A percentile compares a stretch with the other conserved stretches of the same genome.
These are phyloP conservation scores for Mystacides longicornis DNA, from an alignment of 2,888 invertebrate species.

Conservation along the genomic window DNA sequence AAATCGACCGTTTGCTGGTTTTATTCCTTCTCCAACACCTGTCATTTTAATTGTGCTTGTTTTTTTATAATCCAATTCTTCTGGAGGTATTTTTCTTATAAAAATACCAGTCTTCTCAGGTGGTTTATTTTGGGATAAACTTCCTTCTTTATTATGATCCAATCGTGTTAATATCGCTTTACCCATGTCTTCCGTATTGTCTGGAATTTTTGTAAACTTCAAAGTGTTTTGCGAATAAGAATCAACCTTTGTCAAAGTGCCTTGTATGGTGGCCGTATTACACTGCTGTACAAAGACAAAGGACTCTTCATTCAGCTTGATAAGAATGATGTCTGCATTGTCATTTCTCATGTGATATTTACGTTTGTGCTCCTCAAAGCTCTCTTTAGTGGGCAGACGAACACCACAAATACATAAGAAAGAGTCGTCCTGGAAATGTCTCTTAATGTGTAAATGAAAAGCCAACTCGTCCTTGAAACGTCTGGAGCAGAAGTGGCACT, in stretches of 20 bases:
- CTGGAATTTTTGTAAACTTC: background rate
- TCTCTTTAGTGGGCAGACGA: background rate
- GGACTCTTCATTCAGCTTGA: background rate
- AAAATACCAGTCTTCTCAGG: background rate
- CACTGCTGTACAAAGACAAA: background rate
- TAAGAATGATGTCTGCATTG: background rate
- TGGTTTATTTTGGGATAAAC: background rate
- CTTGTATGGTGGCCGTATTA: background rate
- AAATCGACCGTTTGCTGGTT: background rate
- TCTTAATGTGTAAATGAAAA: conserved; percentile 13
- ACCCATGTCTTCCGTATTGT: background rate
- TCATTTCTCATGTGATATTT: background rate
- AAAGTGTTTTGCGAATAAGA: background rate
- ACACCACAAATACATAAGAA: conserved; percentile 15
- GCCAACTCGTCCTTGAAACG: background rate
- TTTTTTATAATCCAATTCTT: background rate
- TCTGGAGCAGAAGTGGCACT: conserved; percentile 11
- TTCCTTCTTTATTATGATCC: background rate
- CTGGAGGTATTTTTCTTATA: background rate
- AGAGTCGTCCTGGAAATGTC: conserved; percentile 12
- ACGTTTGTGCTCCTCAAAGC: conserved; percentile 6
- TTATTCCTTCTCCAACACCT: background rate
- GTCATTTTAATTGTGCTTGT: background rate
- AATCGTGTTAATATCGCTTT: background rate
- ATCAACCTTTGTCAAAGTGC: background rate